Evolutionary conservation across 2,888 invertebrate species (phyloP).

Genomic region (Notocelia uddmanniana): DNA sequence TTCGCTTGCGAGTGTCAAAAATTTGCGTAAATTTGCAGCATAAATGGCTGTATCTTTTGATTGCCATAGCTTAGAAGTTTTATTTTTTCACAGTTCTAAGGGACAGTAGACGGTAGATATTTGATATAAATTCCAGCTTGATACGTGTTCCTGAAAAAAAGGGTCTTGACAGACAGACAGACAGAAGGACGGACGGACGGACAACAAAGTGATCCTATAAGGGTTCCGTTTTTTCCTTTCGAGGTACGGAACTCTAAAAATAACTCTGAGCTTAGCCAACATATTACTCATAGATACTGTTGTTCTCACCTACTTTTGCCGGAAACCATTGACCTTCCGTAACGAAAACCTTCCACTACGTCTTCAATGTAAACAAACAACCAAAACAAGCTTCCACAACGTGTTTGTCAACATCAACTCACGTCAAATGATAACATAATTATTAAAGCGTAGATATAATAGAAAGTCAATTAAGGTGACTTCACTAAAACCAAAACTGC

Average conservation of each 20-base stretch:
- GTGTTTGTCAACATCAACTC: conserved; percentile 12
- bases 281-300: neutral
- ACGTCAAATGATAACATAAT: neutral
- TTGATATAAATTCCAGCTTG: too few species aligned
- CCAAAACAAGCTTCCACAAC: neutral
- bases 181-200: too few species aligned
- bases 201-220: too few species aligned
- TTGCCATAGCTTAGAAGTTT: too few species aligned
- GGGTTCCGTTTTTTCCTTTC: too few species aligned
- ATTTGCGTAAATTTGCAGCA: too few species aligned
- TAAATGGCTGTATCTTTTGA: too few species aligned
- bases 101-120: too few species aligned
- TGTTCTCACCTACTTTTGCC: conserved; percentile 15
- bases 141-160: too few species aligned
- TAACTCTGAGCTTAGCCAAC: neutral
- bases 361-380: conserved; percentile 27
- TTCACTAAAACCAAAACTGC: neutral
- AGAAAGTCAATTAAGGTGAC: conserved; percentile 16
- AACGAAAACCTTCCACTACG: conserved; percentile 29
- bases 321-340: neutral
- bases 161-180: too few species aligned
- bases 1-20: too few species aligned
- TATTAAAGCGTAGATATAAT: conserved; percentile 4
- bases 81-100: too few species aligned
- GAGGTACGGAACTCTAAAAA: neutral